Percentiles rank a stretch among this genome's conserved stretches.
Conservation (phyloP, 2,888 invertebrate species). For the Eubasilissa splendida region DNA sequence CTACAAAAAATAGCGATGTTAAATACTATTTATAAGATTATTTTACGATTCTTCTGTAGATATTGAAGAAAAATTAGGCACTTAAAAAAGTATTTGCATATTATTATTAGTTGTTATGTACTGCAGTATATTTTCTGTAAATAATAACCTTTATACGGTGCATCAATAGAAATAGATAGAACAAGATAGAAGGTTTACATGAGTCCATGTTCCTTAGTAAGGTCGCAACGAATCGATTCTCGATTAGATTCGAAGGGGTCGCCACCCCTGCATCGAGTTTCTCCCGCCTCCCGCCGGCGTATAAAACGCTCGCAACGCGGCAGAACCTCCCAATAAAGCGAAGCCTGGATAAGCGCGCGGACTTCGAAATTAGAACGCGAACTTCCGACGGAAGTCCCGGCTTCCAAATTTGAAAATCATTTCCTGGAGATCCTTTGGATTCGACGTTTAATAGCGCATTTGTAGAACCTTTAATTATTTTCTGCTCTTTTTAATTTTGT, state of each 20-base stretch:
- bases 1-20: too few relatives aligned
- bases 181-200: background rate
- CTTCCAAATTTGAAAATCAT: constrained; percentile 22
- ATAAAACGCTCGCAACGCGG: constrained; percentile 22
- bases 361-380: constrained; percentile 18
- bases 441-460: too few relatives aligned
- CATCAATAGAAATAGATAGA: background rate
- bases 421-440: background rate
- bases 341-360: constrained; percentile 26
- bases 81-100: too few relatives aligned
- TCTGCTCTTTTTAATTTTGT: too few relatives aligned
- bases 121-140: too few relatives aligned
- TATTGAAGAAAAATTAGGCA: too few relatives aligned
- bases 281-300: constrained; percentile 6
- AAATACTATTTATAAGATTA: too few relatives aligned
- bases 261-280: constrained; percentile 21
- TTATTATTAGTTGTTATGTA: too few relatives aligned
- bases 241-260: background rate
- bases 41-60: too few relatives aligned
- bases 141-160: background rate
- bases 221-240: too few relatives aligned
- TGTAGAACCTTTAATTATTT: too few relatives aligned
- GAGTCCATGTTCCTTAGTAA: too few relatives aligned
- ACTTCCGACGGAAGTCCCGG: constrained; percentile 22
- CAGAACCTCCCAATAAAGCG: constrained; percentile 19